phyloP scores from a whole-genome alignment of 1,140 invertebrate species.

The Caenorhabditis tropicalis region DNA sequence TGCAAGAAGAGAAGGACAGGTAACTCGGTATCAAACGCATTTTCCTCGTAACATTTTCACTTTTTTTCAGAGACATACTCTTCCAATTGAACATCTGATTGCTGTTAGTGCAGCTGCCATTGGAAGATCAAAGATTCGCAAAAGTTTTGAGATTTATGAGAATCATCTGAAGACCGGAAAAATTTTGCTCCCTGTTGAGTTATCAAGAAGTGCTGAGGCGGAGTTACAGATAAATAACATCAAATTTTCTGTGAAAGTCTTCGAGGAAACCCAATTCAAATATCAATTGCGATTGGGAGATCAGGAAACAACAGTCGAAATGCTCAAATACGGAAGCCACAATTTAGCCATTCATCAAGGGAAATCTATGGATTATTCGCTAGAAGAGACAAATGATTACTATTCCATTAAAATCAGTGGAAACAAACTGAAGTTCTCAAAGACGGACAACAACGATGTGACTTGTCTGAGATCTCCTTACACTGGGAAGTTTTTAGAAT shows the following conservation, averaged over 20 bases:
- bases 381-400: not conserved
- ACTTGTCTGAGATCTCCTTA: conserved; percentile 92
- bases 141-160: conserved; percentile 79
- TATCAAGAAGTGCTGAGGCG: not conserved
- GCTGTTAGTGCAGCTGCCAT: conserved; percentile 93
- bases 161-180: not conserved
- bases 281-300: not conserved
- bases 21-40: not conserved
- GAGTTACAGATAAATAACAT: not conserved
- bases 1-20: conserved; percentile 78
- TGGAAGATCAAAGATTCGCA: conserved; percentile 85
- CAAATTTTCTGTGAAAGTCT: not conserved
- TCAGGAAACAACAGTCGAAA: not conserved
- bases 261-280: not conserved
- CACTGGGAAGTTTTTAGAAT: conserved; percentile 92
- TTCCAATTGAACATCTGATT: conserved; percentile 83
- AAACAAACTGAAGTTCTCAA: conserved; percentile 1
- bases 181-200: not conserved
- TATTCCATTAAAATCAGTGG: conserved; percentile 32
- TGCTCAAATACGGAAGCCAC: not conserved
- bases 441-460: conserved; percentile 81
- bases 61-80: conserved; percentile 76
- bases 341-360: not conserved
- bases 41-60: not conserved
- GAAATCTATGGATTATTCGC: not conserved